Conservation (phyloP, 2,797 vertebrate genomes). For the Gymnoscopelus braueri region DNA sequence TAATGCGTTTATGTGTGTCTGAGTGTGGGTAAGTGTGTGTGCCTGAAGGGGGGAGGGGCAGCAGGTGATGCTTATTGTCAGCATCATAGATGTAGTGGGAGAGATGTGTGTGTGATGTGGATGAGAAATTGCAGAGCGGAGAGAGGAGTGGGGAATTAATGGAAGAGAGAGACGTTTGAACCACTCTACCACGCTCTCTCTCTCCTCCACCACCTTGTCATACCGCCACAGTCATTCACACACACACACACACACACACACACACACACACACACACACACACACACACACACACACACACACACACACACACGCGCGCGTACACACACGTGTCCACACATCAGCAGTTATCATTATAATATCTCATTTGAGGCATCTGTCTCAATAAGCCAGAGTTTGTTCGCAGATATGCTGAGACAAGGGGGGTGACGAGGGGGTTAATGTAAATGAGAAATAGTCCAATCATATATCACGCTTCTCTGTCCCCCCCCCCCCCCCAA, state of each 20-base stretch:
- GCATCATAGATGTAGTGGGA: constrained; percentile 36
- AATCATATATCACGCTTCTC: constrained; percentile 16
- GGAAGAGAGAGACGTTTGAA: constrained; percentile 50
- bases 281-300: constrained; percentile 9
- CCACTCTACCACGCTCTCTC: constrained; percentile 37
- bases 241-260: constrained; percentile 1
- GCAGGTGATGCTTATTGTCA: constrained; percentile 20
- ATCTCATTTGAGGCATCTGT: constrained; percentile 58
- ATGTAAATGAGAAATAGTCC: constrained; percentile 59
- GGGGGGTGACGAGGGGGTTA: constrained; percentile 52
- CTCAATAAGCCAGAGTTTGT: constrained; percentile 53
- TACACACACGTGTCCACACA: background rate
- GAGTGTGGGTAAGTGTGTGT: constrained; percentile 21
- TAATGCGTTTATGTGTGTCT: constrained; percentile 1
- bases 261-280: constrained; percentile 1
- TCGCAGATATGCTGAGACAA: constrained; percentile 45
- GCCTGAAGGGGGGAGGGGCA: constrained; percentile 1
- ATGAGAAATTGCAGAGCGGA: constrained; percentile 29
- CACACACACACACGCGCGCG: background rate
- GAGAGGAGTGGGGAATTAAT: constrained; percentile 47
- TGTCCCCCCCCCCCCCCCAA: constrained; percentile 5
- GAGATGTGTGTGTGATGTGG: constrained; percentile 47
- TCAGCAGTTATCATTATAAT: constrained; percentile 35
- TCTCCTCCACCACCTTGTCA: constrained; percentile 18
- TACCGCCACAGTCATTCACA: constrained; percentile 12